These are phyloP conservation scores for Agapostemon virescens DNA, from an alignment of 2,888 invertebrate genomes.

Conservation along the genomic window DNA sequence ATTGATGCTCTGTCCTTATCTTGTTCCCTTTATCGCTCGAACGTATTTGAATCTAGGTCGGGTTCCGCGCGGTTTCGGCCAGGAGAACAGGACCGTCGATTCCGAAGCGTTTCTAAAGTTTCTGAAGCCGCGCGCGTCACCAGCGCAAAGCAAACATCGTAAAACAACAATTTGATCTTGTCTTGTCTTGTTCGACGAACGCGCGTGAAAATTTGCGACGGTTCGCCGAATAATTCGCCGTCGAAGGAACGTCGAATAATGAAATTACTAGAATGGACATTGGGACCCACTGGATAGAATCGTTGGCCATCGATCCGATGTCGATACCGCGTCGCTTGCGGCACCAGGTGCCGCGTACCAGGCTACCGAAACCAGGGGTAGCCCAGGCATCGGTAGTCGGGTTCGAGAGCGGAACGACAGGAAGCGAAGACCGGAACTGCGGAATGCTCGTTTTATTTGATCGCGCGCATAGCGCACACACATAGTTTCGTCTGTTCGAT, in stretches of 20 bases:
- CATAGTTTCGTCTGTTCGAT: conserved; percentile 66
- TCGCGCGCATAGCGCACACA: conserved; percentile 41
- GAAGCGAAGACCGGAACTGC: conserved; percentile 73
- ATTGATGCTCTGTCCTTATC: conserved; percentile 72
- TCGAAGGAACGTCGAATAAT: neutral
- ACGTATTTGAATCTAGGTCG: conserved; percentile 74
- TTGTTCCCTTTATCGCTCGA: conserved; percentile 66
- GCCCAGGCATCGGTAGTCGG: no score
- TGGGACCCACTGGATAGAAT: conserved; percentile 52
- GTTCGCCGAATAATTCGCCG: neutral
- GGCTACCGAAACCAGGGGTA: neutral
- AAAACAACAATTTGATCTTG: neutral
- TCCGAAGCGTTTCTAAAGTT: conserved; percentile 58
- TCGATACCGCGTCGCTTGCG: conserved; percentile 60
- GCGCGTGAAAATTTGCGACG: neutral
- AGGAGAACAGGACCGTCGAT: conserved; percentile 36
- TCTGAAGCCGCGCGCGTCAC: conserved; percentile 35
- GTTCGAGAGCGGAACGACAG: conserved; percentile 65
- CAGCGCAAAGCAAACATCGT: neutral
- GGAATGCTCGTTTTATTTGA: conserved; percentile 64
- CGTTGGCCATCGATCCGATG: conserved; percentile 39
- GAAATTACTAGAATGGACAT: conserved; percentile 36
- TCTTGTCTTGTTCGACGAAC: neutral
- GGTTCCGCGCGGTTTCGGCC: conserved; percentile 19
- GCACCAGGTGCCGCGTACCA: neutral